Evolutionary conservation across 2,113 vertebrate species (phyloP), one percentile per base, ranked within the genome.

Genomic region (Atrichornis clamosus): DNA sequence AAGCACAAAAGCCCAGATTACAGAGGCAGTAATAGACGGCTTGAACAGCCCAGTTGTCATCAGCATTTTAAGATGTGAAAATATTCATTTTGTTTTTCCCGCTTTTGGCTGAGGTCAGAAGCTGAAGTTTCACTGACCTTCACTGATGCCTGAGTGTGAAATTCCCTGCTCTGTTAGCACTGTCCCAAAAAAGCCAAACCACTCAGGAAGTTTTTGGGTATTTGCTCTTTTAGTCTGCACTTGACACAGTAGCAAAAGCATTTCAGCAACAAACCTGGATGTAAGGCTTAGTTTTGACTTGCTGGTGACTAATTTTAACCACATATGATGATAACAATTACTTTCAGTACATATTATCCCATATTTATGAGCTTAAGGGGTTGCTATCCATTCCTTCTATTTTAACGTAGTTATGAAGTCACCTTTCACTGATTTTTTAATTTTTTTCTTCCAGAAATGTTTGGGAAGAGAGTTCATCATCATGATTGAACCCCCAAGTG

Each of bases 221-320:
- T 22, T 83, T 76, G 11, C 15, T 59, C 33, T 63, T 72, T 92
- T 39, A 35, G 39, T 79, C 35, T 86, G 35, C 80, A 70, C 68
- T 92, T 84, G 27, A 60, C 63, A 81, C 2, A 2, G 88, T 53
- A 90, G 81, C 63, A 81, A 86, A 59, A 63, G 53, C 39, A 90
- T 70, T 92, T 95, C 78, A 94, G 41, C 93, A 86, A 72, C 35
- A 64, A 91, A 84, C 15, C 41, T 93, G 49, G 37, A 92, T 8
- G 8, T 58, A 82, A 88, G 78, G 72, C 52, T 96, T 93, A 46
- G 92, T 90, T 97, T 97, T 94, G 96, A 95, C 92, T 97, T 97
- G 87, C 76, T 92, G 17, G 16, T 96, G 93, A 96, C 84, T 96
- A 96, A 97, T 96, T 94, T 94, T 96, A 96, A 97, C 67, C 93